Evolutionary conservation across 2,113 vertebrate species (phyloP).

Genomic region (Cnemophilus loriae): DNA sequence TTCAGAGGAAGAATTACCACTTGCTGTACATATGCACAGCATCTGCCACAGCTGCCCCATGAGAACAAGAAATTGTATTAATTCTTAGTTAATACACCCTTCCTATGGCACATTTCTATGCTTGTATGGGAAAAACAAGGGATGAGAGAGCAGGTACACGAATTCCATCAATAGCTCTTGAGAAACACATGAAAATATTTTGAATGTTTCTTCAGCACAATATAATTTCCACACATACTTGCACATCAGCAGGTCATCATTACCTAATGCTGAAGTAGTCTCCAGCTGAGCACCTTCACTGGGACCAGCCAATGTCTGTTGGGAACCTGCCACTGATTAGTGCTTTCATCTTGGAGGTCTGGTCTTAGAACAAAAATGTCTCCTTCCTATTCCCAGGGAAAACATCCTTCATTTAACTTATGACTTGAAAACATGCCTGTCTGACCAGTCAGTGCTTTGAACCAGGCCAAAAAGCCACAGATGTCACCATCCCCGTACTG

Average conservation of each 20-base stretch:
- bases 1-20: constrained; percentile 1
- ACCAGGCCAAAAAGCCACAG: neutral
- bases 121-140: neutral
- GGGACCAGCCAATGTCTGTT: neutral
- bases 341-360: neutral
- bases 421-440: neutral
- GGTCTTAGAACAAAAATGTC: neutral
- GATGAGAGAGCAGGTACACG: neutral
- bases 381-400: neutral
- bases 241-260: neutral
- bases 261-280: neutral
- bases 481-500: neutral
- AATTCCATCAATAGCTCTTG: neutral
- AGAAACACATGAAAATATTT: neutral
- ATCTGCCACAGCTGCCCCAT: neutral
- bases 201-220: neutral
- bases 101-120: neutral
- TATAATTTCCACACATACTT: neutral
- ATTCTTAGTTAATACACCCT: neutral
- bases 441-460: neutral
- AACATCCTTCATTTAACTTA: neutral
- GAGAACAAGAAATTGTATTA: neutral
- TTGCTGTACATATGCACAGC: neutral
- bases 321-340: neutral
- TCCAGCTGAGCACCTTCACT: neutral